Evolutionary conservation across 2,888 invertebrate genomes (phyloP).

Genomic region (Morpho helenor): DNA sequence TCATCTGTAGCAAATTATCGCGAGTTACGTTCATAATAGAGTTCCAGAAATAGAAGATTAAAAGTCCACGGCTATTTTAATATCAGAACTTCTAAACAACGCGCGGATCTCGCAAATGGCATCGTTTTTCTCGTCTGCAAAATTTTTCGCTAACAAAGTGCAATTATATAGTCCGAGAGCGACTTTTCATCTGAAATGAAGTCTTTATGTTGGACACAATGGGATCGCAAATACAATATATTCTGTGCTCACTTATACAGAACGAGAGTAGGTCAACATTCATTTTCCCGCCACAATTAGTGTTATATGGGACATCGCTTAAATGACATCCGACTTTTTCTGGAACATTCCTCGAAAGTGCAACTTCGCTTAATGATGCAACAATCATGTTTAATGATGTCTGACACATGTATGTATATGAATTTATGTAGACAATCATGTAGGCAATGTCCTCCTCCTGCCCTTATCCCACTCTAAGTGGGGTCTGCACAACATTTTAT

Average conservation of each 20-base stretch:
- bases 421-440: not conserved
- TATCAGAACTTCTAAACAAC: not conserved
- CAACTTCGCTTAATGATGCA: constrained; percentile 24
- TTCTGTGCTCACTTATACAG: constrained; percentile 25
- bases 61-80: no score
- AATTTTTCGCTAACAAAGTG: constrained; percentile 7
- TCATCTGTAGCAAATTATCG: no score
- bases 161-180: constrained; percentile 8
- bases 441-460: no score
- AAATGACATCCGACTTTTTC: constrained; percentile 24
- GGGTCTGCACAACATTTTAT: no score
- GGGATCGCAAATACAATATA: constrained; percentile 30
- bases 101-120: constrained; percentile 7
- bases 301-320: constrained; percentile 25
- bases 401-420: not conserved
- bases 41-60: no score
- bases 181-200: constrained; percentile 27
- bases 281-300: constrained; percentile 26
- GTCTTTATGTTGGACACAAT: constrained; percentile 29
- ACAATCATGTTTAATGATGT: constrained; percentile 1
- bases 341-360: constrained; percentile 20
- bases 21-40: no score
- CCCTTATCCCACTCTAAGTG: no score
- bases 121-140: constrained; percentile 8
- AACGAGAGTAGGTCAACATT: constrained; percentile 29